Conservation (phyloP, 2,888 invertebrate species). For the Sphaerophoria rueppellii region DNA sequence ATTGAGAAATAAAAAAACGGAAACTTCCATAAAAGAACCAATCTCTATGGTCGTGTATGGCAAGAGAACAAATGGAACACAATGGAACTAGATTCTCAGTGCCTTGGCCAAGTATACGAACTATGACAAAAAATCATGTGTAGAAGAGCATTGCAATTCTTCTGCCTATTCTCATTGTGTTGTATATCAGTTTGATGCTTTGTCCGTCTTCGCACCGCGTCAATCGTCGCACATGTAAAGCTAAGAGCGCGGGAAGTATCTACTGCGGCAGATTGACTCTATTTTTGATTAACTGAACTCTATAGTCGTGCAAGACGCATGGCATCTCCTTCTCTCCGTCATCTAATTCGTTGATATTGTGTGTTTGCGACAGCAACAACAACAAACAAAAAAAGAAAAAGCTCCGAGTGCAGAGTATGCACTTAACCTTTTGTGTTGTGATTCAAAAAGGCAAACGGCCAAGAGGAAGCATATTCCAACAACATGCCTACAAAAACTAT, state of each 20-base stretch:
- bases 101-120: conserved; percentile 53
- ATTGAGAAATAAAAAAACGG: conserved; percentile 45
- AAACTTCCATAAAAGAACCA: conserved; percentile 60
- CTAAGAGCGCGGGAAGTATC: conserved; percentile 36
- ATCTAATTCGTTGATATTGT: conserved; percentile 2
- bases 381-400: conserved; percentile 16
- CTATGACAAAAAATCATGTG: conserved; percentile 4
- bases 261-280: conserved; percentile 56
- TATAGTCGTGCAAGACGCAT: no score
- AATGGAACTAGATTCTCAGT: conserved; percentile 54
- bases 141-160: background rate
- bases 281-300: conserved; percentile 65
- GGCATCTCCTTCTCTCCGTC: conserved; percentile 11
- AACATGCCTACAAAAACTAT: background rate
- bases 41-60: conserved; percentile 24
- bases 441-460: conserved; percentile 68
- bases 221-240: no score
- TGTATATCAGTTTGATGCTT: conserved; percentile 11
- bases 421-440: conserved; percentile 68
- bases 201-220: no score
- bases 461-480: conserved; percentile 51
- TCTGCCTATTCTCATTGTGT: conserved; percentile 8
- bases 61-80: background rate
- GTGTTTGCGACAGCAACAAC: background rate
- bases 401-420: conserved; percentile 41